phyloP scores from a whole-genome alignment of 1,140 invertebrate species.

The Bombus huntii region DNA sequence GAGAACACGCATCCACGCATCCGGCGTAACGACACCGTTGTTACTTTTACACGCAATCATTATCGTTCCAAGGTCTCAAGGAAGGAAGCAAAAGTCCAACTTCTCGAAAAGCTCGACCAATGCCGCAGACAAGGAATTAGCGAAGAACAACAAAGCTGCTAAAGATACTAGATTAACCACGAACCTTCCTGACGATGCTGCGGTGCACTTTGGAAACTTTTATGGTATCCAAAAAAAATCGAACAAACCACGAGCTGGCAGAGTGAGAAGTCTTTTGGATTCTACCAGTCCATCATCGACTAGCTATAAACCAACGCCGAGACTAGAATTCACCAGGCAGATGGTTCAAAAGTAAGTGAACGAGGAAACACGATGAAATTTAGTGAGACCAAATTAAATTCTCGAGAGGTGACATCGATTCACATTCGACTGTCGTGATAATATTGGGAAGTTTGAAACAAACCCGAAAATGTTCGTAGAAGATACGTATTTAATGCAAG shows the following conservation, averaged over 20 bases:
- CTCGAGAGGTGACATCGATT: no score
- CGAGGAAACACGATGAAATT: background rate
- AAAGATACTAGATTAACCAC: background rate
- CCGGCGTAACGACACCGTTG: background rate
- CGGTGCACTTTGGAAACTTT: constrained; percentile 68
- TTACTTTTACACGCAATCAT: constrained; percentile 15
- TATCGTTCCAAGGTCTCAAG: background rate
- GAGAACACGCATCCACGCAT: background rate
- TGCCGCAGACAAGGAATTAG: background rate
- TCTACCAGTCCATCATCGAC: background rate
- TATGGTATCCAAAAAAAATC: constrained; percentile 41
- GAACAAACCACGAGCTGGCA: background rate
- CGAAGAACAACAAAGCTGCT: background rate
- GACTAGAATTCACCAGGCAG: constrained; percentile 67
- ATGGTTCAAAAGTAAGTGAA: constrained; percentile 68
- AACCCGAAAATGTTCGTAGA: no score
- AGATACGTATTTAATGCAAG: no score
- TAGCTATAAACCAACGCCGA: constrained; percentile 22
- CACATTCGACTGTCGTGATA: no score
- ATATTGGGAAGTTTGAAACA: no score
- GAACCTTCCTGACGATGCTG: constrained; percentile 41
- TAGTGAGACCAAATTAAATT: no score
- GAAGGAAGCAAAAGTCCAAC: constrained; percentile 1
- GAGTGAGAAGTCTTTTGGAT: background rate
- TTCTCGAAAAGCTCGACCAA: background rate